Evolutionary conservation across 2,888 invertebrate genomes (phyloP), one percentile per base, ranked within the genome.

Genomic region (Eremobia ochroleuca): DNA sequence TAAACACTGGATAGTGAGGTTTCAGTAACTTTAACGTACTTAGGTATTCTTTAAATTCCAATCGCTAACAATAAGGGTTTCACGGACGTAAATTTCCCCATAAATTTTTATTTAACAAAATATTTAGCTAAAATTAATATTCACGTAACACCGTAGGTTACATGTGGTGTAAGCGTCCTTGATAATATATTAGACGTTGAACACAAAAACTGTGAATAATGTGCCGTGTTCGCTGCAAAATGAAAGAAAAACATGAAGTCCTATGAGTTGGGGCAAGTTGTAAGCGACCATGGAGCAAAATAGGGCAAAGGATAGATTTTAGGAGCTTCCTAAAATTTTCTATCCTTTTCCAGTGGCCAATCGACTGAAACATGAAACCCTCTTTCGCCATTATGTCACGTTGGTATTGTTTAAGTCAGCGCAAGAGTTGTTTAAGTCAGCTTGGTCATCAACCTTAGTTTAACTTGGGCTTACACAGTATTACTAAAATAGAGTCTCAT

Each of bases 191-290:
- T 81, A 85, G 73, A 55, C 40, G 43, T 6, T 62, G 67, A 69
- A 72, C 67, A 78, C 55, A 86, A 83, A 82, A 83, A 86, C 46
- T 73, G 46, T 83, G 83, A 86, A 83, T 83, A 77, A 83, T 74
- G 83, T 65, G 55, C 31, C 58, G 49, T 74, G 86, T 73, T 77
- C 43, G 73, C 64, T 61, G 61, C 37, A 86, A 83, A 83, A 83
- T 83, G 86, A 71, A 86, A 86, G 86, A 78, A 83, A 83, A 83
- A 83, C 83, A 83, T 65, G n/a, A 72, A 69, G 65, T 72, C 13
- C 15, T 68, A 55, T 31, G n/a, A 69, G 4, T 62, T 43, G 37
- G 40, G 0, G 1, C 58, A 83, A 78, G 78, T 83, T 69, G 1
- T 28, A 49, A 62, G 64, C 59, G 13, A 0, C 31, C 8, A 55